Evolutionary conservation across 2,113 vertebrate species (phyloP).

Genomic region (Anseranas semipalmata): DNA sequence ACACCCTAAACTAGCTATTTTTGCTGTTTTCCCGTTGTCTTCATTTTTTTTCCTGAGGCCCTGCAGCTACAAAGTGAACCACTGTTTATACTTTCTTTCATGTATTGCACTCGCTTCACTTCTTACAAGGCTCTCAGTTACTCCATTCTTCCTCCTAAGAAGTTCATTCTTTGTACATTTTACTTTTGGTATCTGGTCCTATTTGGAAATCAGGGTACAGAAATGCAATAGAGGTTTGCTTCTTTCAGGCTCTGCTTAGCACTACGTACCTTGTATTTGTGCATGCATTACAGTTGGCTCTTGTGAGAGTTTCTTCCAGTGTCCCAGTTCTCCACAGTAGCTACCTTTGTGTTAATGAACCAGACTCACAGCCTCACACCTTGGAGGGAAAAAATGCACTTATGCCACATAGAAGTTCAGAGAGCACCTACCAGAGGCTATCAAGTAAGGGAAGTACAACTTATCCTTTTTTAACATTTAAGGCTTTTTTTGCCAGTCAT

Average conservation of each 20-base stretch:
- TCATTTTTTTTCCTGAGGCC: background rate
- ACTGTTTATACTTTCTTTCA: background rate
- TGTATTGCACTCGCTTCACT: background rate
- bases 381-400: background rate
- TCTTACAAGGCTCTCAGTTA: background rate
- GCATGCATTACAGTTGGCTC: background rate
- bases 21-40: background rate
- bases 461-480: background rate
- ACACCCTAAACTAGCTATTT: background rate
- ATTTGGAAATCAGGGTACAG: background rate
- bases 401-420: background rate
- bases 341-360: background rate
- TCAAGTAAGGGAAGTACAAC: background rate
- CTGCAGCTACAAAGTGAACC: background rate
- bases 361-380: background rate
- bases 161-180: background rate
- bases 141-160: background rate
- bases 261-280: rapidly evolving
- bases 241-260: background rate
- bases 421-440: background rate
- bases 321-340: background rate
- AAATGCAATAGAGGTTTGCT: background rate
- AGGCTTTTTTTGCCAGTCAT: background rate
- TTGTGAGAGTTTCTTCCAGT: background rate
- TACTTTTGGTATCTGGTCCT: background rate